Conservation (phyloP, 2,797 vertebrate genomes). For the Melanotaenia pygmaea region DNA sequence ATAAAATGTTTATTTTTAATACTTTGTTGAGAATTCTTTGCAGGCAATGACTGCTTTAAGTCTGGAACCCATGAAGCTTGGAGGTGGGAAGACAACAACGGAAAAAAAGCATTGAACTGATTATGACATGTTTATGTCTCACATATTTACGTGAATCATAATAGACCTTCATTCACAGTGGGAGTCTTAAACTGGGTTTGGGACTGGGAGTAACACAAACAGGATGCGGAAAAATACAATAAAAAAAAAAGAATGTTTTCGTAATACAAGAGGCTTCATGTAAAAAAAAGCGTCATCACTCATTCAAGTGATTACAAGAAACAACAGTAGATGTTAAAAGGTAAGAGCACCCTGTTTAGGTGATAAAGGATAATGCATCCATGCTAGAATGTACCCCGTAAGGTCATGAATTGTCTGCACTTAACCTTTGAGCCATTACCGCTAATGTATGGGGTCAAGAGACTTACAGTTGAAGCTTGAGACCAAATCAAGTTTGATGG, state of each 20-base stretch:
- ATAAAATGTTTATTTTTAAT: too few relatives aligned
- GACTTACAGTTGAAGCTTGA: slow-evolving; percentile 27
- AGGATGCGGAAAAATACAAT: neutral
- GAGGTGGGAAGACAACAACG: too few relatives aligned
- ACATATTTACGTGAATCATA: slow-evolving; percentile 20
- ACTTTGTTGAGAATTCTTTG: too few relatives aligned
- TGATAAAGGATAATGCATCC: slow-evolving; percentile 21
- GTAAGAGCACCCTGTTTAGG: neutral
- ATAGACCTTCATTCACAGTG: slow-evolving; percentile 25
- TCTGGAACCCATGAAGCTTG: too few relatives aligned
- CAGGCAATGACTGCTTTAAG: too few relatives aligned
- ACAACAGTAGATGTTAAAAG: slow-evolving; percentile 8
- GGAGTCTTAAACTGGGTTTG: slow-evolving; percentile 4
- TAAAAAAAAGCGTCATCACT: slow-evolving; percentile 18
- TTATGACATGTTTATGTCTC: slow-evolving; percentile 44
- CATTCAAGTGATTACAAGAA: slow-evolving; percentile 33
- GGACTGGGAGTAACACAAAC: slow-evolving; percentile 16
- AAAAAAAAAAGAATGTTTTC: slow-evolving; percentile 6
- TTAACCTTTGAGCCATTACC: slow-evolving; percentile 46
- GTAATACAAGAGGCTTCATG: slow-evolving; percentile 10
- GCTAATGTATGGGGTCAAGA: slow-evolving; percentile 49
- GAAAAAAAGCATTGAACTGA: slow-evolving; percentile 24
- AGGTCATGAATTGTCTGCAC: slow-evolving; percentile 30
- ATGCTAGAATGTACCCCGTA: slow-evolving; percentile 11
- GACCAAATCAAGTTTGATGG: slow-evolving; percentile 43